These are phyloP conservation scores for Plemyria rubiginata DNA, from an alignment of 2,888 invertebrate genomes.

Conservation along the genomic window DNA sequence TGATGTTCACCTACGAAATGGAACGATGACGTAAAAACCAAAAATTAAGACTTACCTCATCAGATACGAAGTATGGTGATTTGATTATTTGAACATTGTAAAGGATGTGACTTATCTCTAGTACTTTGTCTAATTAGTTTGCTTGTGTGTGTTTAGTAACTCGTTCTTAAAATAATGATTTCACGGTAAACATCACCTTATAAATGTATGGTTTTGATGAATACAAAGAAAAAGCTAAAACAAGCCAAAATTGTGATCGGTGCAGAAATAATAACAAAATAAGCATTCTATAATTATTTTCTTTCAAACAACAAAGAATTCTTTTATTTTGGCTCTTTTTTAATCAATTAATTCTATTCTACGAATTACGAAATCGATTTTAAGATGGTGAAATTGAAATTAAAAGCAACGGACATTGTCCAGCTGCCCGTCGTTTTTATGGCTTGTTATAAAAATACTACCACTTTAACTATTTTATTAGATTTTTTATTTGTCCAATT, in stretches of 20 bases:
- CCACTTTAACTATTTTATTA: not conserved
- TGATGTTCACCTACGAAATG: conserved; percentile 27
- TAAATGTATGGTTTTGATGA: no score
- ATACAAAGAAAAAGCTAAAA: no score
- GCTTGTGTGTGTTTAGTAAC: not conserved
- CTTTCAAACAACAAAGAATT: not conserved
- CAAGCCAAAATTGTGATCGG: not conserved
- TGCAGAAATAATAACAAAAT: not conserved
- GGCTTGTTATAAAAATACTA: not conserved
- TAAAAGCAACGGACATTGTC: conserved; percentile 10
- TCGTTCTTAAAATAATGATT: no score
- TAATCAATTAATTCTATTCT: not conserved
- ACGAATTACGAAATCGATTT: not conserved
- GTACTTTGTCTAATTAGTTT: not conserved
- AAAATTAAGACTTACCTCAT: conserved; percentile 13
- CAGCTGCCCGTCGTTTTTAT: conserved; percentile 12
- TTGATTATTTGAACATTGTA: not conserved
- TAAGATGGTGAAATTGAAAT: not conserved
- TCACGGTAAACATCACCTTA: no score
- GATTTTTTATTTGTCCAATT: conserved; percentile 15
- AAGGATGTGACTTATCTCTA: not conserved
- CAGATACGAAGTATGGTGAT: conserved; percentile 7
- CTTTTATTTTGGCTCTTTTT: not conserved
- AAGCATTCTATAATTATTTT: no score
- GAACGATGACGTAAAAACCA: conserved; percentile 23